Evolutionary conservation across 2,888 invertebrate genomes (phyloP).

Genomic region (Drosophila monieri): DNA sequence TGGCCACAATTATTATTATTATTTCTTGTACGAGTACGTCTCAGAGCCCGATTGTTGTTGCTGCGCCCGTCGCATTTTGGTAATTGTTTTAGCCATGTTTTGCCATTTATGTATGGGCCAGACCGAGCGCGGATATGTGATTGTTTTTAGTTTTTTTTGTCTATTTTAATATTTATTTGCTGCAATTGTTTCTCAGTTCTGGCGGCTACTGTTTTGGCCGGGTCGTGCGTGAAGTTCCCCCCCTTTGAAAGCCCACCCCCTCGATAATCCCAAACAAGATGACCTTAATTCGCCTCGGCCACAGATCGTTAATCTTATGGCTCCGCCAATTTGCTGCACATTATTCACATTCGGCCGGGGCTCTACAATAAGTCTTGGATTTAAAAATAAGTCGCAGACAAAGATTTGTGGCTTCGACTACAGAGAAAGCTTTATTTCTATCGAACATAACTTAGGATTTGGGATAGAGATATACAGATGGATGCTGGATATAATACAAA

Average conservation of each 20-base stretch:
- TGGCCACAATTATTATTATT: constrained; percentile 79
- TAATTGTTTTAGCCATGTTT: constrained; percentile 79
- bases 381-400: constrained; percentile 53
- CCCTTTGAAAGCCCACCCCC: constrained; percentile 6
- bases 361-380: constrained; percentile 37
- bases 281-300: constrained; percentile 73
- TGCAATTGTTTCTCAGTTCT: constrained; percentile 39
- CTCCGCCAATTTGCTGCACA: constrained; percentile 68
- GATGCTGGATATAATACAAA: constrained; percentile 7
- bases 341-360: constrained; percentile 56
- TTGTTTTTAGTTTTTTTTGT: constrained; percentile 41
- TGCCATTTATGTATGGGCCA: constrained; percentile 65
- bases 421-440: constrained; percentile 70
- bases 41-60: constrained; percentile 31
- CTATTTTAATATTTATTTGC: constrained; percentile 47
- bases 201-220: constrained; percentile 56
- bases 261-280: constrained; percentile 49
- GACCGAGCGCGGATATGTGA: constrained; percentile 45
- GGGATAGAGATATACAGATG: constrained; percentile 23
- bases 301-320: constrained; percentile 70
- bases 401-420: constrained; percentile 44
- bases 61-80: constrained; percentile 59
- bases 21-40: constrained; percentile 64
- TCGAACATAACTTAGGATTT: constrained; percentile 33
- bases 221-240: constrained; percentile 48